Percentiles rank a stretch among this genome's conserved stretches.
These are phyloP conservation scores for Platysteira castanea DNA, from an alignment of 2,113 vertebrate species.

Conservation along the genomic window DNA sequence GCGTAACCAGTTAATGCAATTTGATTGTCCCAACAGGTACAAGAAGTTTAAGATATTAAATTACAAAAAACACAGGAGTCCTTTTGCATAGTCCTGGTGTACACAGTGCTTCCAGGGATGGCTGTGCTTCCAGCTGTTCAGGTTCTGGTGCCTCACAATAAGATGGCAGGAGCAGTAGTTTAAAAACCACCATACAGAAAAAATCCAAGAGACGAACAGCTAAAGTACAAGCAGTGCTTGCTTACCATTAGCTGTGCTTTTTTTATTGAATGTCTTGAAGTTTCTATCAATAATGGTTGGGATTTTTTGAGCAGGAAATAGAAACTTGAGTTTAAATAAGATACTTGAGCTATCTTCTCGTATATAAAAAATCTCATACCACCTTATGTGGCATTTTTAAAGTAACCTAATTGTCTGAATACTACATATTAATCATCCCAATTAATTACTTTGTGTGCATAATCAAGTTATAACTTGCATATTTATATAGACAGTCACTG, in stretches of 20 bases:
- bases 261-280: neutral
- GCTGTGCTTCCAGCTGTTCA: neutral
- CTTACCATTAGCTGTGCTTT: neutral
- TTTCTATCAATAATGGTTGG: neutral
- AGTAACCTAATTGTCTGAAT: neutral
- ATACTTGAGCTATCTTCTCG: neutral
- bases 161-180: neutral
- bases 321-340: neutral
- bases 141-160: neutral
- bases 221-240: neutral
- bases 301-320: neutral
- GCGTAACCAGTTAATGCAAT: neutral
- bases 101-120: neutral
- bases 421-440: neutral
- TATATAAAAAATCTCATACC: neutral
- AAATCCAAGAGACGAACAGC: neutral
- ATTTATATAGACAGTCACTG: neutral
- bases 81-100: neutral
- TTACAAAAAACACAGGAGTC: neutral
- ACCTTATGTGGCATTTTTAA: neutral
- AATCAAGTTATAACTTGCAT: neutral
- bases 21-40: neutral
- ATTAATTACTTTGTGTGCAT: neutral
- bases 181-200: neutral
- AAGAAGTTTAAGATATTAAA: neutral